These are phyloP conservation scores for Sciurus vulgaris DNA, from an alignment of 2,797 vertebrate species.

Conservation along the genomic window DNA sequence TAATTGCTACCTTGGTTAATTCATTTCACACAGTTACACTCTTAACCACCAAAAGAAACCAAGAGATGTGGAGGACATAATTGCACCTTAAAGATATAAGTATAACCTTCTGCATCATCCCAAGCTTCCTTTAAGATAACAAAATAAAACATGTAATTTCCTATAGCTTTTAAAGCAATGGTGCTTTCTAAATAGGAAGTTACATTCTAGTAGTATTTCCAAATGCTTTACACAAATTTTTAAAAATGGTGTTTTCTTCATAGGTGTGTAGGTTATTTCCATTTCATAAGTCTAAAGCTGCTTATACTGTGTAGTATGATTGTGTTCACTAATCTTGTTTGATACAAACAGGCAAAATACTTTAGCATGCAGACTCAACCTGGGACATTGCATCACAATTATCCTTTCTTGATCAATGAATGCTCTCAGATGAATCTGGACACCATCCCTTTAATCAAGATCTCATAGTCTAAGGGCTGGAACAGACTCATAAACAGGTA, in stretches of 20 bases:
- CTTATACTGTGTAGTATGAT: not conserved
- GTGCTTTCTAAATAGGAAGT: conserved; percentile 4
- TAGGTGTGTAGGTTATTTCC: not conserved
- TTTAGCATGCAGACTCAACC: not conserved
- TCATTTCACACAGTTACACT: not conserved
- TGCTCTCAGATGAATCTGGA: not conserved
- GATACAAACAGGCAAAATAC: not conserved
- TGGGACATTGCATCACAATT: not conserved
- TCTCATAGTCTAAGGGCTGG: not conserved
- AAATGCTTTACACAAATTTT: not conserved
- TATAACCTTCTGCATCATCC: conserved; percentile 47
- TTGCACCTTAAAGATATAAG: conserved; percentile 66
- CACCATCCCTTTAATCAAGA: not conserved
- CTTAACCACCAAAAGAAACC: conserved; percentile 47
- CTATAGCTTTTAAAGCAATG: conserved; percentile 55
- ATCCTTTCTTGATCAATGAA: not conserved
- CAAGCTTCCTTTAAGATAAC: conserved; percentile 40
- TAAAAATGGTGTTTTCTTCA: not conserved
- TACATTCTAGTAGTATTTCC: conserved; percentile 41
- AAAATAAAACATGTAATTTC: conserved; percentile 69
- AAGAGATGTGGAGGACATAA: conserved; percentile 60
- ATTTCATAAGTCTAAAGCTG: not conserved
- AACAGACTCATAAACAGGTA: not conserved
- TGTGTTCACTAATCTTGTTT: not conserved
- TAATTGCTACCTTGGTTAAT: conserved; percentile 71